Base-by-base conservation (phyloP, 1,140 invertebrate genomes). In the Leucophenga varia region DNA sequence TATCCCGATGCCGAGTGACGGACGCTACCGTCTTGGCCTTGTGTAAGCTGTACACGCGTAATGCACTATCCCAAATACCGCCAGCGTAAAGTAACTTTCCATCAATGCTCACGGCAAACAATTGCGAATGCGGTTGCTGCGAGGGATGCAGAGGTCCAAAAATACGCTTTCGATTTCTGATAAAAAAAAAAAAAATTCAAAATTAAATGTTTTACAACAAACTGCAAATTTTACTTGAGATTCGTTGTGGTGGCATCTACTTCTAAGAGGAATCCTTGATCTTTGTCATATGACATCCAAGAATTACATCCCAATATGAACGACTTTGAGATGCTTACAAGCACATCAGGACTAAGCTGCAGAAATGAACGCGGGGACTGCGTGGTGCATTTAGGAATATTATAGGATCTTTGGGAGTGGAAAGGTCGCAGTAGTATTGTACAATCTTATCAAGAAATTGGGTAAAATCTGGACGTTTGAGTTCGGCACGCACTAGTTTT, bases 31-130 rank as follows among this genome's bases (percentile, higher is more conserved):
- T 74, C 58, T 80, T 82, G 19, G 75, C 72, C 61, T 80, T 81
- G 31, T 76, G 63, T 6, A 86, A 60, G 49, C 77, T 81, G 60
- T 78, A 85, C 1, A 84, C 80, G 32, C 82, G 77, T 17, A 86
- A 54, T 40, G 81, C 82, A 55, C 80, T 82, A 54, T 86, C 84
- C 84, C 84, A 86, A 54, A 82, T 81, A 6, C 85, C 84, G 2
- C 80, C 83, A 43, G 78, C 80, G 38, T 85, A 80, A 12, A 87
- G 56, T 25, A 82, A 63, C 57, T 82, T 83, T 16, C 78, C 82
- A 75, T 86, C 84, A 49, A 82, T 79, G 38, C 83, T 81, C 10
- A 86, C 77, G 0, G 79, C 80, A 74, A 85, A 84, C 47, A 84
- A 63, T 41, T 80, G 79, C 20, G 77, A 75, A 25, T 75, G 77